phyloP scores from a whole-genome alignment of 2,888 invertebrate genomes.

The Nezara viridula region DNA sequence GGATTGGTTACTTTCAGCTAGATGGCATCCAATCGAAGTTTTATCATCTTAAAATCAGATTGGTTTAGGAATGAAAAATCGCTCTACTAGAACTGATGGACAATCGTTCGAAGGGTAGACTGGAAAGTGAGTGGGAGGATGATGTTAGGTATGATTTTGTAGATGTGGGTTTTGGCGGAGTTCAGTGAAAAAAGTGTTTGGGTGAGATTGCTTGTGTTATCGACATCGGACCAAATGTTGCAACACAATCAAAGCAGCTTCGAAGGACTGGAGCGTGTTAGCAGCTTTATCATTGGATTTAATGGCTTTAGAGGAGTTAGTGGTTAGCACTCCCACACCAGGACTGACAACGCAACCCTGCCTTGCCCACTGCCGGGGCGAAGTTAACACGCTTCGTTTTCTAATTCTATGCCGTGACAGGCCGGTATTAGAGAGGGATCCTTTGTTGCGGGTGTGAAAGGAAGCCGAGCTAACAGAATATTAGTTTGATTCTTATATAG shows the following conservation, averaged over 20 bases:
- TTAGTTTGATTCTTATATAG: conserved; percentile 30
- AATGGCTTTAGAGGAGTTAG: neutral
- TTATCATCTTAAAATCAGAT: too few relatives aligned
- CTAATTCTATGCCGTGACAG: conserved; percentile 14
- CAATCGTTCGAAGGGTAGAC: too few relatives aligned
- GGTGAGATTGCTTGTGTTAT: neutral
- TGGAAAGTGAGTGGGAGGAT: too few relatives aligned
- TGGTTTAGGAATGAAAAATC: too few relatives aligned
- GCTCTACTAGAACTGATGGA: too few relatives aligned
- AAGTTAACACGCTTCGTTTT: neutral
- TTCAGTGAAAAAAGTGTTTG: neutral
- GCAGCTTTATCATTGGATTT: conserved; percentile 7
- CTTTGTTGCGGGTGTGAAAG: conserved; percentile 15
- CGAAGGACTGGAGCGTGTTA: neutral
- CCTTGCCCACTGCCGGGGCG: neutral
- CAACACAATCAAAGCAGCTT: neutral
- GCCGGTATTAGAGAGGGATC: neutral
- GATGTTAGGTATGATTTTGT: neutral
- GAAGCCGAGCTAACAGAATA: conserved; percentile 22
- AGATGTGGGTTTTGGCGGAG: neutral
- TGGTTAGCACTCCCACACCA: conserved; percentile 28
- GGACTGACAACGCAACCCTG: neutral
- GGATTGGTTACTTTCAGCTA: too few relatives aligned
- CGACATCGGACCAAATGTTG: neutral
- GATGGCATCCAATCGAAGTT: too few relatives aligned